These are phyloP conservation scores for Trematomus bernacchii DNA, from an alignment of 2,797 vertebrate genomes.

Conservation along the genomic window DNA sequence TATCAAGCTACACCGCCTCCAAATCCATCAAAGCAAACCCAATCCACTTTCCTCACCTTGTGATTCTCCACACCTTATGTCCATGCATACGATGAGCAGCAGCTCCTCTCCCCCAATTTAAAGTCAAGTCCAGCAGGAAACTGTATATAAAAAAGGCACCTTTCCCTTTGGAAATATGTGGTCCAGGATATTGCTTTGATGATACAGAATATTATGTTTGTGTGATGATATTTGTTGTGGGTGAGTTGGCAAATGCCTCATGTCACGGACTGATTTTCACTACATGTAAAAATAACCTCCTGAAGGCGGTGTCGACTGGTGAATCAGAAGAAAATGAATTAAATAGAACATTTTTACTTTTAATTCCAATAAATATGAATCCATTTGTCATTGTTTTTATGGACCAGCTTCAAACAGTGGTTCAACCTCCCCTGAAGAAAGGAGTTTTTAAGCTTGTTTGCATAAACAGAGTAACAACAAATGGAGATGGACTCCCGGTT, in stretches of 20 bases:
- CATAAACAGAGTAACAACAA: constrained; percentile 19
- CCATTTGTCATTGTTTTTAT: neutral
- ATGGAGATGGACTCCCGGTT: constrained; percentile 1
- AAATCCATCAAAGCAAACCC: constrained; percentile 53
- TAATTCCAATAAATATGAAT: neutral
- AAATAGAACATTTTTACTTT: neutral
- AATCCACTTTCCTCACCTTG: constrained; percentile 29
- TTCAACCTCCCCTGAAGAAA: neutral
- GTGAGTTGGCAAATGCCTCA: constrained; percentile 49
- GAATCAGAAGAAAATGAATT: constrained; percentile 25
- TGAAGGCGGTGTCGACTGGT: constrained; percentile 33
- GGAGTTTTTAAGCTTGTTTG: constrained; percentile 3
- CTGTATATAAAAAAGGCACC: neutral
- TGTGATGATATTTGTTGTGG: constrained; percentile 52
- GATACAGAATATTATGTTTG: constrained; percentile 31
- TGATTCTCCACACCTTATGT: constrained; percentile 44
- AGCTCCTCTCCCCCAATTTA: constrained; percentile 29
- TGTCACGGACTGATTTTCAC: constrained; percentile 38
- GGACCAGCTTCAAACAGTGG: neutral
- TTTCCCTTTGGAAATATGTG: neutral
- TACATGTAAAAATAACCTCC: constrained; percentile 51
- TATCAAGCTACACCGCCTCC: constrained; percentile 38
- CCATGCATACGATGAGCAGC: constrained; percentile 44
- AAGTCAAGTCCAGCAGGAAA: constrained; percentile 35
- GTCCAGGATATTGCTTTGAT: constrained; percentile 27